Base-by-base conservation (phyloP, 2,888 invertebrate species). In the Hymenopus coronatus region DNA sequence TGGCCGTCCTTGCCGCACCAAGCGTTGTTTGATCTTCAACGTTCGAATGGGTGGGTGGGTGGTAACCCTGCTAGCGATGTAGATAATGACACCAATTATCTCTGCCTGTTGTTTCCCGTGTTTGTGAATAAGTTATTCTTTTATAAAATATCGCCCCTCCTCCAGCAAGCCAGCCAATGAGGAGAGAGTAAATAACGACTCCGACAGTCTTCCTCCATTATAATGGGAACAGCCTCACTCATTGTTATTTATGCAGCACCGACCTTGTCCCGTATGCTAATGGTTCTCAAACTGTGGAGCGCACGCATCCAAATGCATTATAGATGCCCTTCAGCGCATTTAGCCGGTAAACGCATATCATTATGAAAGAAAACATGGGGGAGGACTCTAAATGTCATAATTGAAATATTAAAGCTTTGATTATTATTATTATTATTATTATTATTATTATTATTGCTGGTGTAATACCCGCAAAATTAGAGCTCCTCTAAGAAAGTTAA, bases 61-160 rank as follows among this genome's bases (percentile, higher is more conserved):
- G 88, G 88, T 33, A 84, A 88, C 88, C 82, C 70, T 82, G 33
- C 54, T 25, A 30, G 54, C 88, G 46, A 54, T 88, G 46, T 70
- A 88, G 84, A 88, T 85, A 88, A 88, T 88, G 85, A 88, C 81
- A 33, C 84, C 88, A 88, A 88, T 88, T 88, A 88, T 88, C 30
- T 84, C 84, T 84, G 84, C 28, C 88, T 70, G 81, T 85, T 85
- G 85, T 85, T 85, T 85, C 81, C 88, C 84, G 84, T 88, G 88
- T 30, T 84, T 84, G 84, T 28, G 88, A 70, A 84, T 82, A 88
- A 88, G 33, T 85, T 85, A 85, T 33, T 46, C 85, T 87, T 87
- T 87, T 87, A 87, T 83, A 84, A 86, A 86, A 70, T 27, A 70
- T 82, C 87, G 82, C 87, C 82, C 33, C 87, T 87, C 28, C 82